These are phyloP conservation scores for Orestias chungarensis DNA, from an alignment of 2,797 vertebrate genomes.

Conservation along the genomic window DNA sequence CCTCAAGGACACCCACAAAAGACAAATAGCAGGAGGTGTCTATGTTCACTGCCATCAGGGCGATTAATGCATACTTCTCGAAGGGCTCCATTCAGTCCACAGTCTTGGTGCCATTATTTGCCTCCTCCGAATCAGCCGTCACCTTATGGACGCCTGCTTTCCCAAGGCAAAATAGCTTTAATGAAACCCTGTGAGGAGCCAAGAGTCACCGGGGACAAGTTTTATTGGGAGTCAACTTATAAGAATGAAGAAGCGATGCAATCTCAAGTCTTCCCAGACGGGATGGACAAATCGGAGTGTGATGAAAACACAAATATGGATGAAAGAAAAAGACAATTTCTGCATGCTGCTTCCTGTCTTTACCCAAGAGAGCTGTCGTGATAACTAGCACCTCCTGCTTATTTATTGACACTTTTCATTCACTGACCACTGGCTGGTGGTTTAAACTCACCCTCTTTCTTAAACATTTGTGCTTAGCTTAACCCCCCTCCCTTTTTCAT, in stretches of 20 bases:
- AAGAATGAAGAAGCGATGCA: constrained; percentile 50
- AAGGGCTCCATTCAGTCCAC: constrained; percentile 54
- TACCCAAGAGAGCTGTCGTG: constrained; percentile 58
- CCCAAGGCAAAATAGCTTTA: constrained; percentile 68
- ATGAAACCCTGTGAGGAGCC: constrained; percentile 70
- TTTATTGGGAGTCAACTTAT: constrained; percentile 63
- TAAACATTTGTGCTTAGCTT: constrained; percentile 45
- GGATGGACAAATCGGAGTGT: constrained; percentile 54
- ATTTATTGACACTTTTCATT: constrained; percentile 71
- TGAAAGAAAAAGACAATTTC: constrained; percentile 44
- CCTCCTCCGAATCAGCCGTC: constrained; percentile 51
- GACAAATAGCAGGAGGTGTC: constrained; percentile 61
- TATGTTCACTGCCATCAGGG: constrained; percentile 55
- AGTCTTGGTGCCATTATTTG: constrained; percentile 48
- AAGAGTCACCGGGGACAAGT: constrained; percentile 65
- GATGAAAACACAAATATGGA: constrained; percentile 52
- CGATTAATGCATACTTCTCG: constrained; percentile 62
- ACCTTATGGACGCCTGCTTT: constrained; percentile 57
- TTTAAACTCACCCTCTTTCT: constrained; percentile 55
- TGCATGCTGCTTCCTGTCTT: constrained; percentile 48
- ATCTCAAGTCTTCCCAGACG: constrained; percentile 41
- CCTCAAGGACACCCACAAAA: constrained; percentile 59
- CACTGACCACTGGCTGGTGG: constrained; percentile 56
- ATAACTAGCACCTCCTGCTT: constrained; percentile 53
- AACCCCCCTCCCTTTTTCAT: constrained; percentile 44